phyloP scores from a whole-genome alignment of 2,888 invertebrate genomes.

The Diaperis boleti region DNA sequence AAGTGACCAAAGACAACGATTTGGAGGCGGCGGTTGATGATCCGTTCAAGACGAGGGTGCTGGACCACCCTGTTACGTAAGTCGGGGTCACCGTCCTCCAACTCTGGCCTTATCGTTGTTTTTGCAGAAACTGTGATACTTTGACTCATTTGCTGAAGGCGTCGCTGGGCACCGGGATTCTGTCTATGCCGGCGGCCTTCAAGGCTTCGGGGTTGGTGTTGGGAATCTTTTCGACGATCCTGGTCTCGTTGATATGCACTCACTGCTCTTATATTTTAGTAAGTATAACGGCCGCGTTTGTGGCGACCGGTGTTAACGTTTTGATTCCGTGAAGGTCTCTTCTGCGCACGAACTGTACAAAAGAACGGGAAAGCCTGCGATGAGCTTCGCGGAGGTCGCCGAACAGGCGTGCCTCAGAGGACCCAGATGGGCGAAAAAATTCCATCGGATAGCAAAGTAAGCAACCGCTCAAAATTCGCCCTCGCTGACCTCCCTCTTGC shows the following conservation, averaged over 20 bases:
- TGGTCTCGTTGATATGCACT: conserved; percentile 91
- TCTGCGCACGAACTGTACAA: conserved; percentile 85
- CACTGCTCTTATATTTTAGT: conserved; percentile 95
- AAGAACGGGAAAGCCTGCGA: conserved; percentile 76
- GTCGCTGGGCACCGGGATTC: conserved; percentile 95
- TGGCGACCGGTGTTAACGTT: background rate
- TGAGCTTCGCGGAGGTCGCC: conserved; percentile 90
- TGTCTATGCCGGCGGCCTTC: conserved; percentile 95
- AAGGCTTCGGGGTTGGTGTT: conserved; percentile 86
- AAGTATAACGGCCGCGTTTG: conserved; percentile 60
- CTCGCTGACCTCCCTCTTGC: conserved; percentile 52
- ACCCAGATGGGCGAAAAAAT: conserved; percentile 75
- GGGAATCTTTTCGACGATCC: conserved; percentile 85
- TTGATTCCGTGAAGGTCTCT: conserved; percentile 75
- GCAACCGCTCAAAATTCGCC: too few species aligned
- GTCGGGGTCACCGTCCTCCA: conserved; percentile 63
- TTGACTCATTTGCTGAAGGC: conserved; percentile 95
- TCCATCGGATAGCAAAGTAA: conserved; percentile 69
- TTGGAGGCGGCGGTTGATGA: conserved; percentile 72
- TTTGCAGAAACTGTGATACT: conserved; percentile 87
- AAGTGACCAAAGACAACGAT: conserved; percentile 71
- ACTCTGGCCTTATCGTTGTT: conserved; percentile 32
- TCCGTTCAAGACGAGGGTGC: conserved; percentile 79
- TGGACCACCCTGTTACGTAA: conserved; percentile 86
- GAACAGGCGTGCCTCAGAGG: conserved; percentile 84